phyloP scores from a whole-genome alignment of 1,140 invertebrate species.

The Drosophila lacteicornis region DNA sequence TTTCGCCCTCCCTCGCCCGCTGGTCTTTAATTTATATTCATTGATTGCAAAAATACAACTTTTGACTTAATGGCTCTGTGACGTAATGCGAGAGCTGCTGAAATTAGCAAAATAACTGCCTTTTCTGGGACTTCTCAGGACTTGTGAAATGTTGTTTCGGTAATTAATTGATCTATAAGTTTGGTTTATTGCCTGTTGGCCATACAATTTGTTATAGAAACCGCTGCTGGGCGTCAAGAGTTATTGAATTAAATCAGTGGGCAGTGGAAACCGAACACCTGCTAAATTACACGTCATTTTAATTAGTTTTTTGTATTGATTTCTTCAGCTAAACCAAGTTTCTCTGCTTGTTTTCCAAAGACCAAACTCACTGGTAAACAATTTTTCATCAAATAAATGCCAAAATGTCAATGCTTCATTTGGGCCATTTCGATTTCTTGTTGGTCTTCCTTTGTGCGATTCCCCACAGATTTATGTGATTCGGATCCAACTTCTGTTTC shows the following conservation, averaged over 20 bases:
- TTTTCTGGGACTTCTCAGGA: constrained; percentile 23
- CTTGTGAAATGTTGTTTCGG: constrained; percentile 42
- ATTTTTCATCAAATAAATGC: constrained; percentile 56
- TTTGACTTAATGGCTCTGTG: constrained; percentile 53
- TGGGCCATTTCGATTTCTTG: constrained; percentile 6
- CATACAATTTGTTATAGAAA: constrained; percentile 26
- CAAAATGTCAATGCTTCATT: constrained; percentile 45
- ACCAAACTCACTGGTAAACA: constrained; percentile 9
- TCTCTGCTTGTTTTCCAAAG: background rate
- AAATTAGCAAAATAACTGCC: constrained; percentile 39
- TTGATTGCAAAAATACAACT: constrained; percentile 74
- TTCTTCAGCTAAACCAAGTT: no score
- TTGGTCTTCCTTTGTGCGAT: constrained; percentile 10
- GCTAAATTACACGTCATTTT: constrained; percentile 21
- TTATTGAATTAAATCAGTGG: constrained; percentile 12
- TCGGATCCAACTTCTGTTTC: constrained; percentile 18
- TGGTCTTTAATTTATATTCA: constrained; percentile 71
- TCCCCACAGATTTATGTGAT: constrained; percentile 19
- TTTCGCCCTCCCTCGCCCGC: background rate
- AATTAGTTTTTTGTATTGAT: constrained; percentile 15
- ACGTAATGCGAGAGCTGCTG: constrained; percentile 45
- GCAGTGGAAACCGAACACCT: constrained; percentile 29
- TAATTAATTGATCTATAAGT: constrained; percentile 49
- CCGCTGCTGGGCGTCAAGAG: constrained; percentile 3
- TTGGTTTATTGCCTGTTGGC: constrained; percentile 8